Conservation (phyloP, 2,888 invertebrate species). For the Melieria omissa region DNA sequence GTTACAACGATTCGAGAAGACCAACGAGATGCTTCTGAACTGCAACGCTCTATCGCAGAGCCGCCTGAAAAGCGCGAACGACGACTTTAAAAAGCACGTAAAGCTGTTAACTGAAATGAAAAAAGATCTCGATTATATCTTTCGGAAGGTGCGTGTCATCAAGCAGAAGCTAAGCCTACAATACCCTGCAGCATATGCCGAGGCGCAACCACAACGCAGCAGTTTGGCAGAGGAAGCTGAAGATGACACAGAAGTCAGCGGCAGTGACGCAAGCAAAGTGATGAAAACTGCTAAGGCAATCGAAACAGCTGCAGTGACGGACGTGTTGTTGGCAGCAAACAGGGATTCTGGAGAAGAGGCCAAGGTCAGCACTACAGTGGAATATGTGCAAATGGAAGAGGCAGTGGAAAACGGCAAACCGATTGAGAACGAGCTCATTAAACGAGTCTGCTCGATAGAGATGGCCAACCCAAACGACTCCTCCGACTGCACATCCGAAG, state of each 20-base stretch:
- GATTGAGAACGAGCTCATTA: slow-evolving; percentile 64
- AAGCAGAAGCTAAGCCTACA: slow-evolving; percentile 82
- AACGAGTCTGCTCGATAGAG: slow-evolving; percentile 71
- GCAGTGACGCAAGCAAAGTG: slow-evolving; percentile 50
- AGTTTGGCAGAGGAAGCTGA: slow-evolving; percentile 68
- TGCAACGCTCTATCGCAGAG: slow-evolving; percentile 94
- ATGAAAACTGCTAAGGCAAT: slow-evolving; percentile 62
- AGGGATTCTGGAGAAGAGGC: slow-evolving; percentile 36
- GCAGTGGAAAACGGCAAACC: slow-evolving; percentile 65
- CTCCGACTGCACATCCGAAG: slow-evolving; percentile 74
- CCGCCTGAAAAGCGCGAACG: slow-evolving; percentile 84
- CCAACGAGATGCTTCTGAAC: slow-evolving; percentile 98
- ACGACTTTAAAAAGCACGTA: slow-evolving; percentile 92
- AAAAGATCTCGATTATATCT: slow-evolving; percentile 93
- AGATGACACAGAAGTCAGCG: slow-evolving; percentile 61
- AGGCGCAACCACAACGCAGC: slow-evolving; percentile 68
- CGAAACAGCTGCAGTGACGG: slow-evolving; percentile 10
- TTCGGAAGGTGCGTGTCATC: slow-evolving; percentile 87
- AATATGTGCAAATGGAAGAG: slow-evolving; percentile 67
- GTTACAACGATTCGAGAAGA: slow-evolving; percentile 96
- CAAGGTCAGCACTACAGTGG: slow-evolving; percentile 59
- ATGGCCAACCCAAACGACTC: slow-evolving; percentile 75
- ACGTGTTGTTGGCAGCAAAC: not conserved
- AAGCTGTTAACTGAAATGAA: slow-evolving; percentile 89
- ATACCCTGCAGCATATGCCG: slow-evolving; percentile 76